These are phyloP conservation scores for Malurus melanocephalus DNA, from an alignment of 2,113 vertebrate genomes.

Conservation along the genomic window DNA sequence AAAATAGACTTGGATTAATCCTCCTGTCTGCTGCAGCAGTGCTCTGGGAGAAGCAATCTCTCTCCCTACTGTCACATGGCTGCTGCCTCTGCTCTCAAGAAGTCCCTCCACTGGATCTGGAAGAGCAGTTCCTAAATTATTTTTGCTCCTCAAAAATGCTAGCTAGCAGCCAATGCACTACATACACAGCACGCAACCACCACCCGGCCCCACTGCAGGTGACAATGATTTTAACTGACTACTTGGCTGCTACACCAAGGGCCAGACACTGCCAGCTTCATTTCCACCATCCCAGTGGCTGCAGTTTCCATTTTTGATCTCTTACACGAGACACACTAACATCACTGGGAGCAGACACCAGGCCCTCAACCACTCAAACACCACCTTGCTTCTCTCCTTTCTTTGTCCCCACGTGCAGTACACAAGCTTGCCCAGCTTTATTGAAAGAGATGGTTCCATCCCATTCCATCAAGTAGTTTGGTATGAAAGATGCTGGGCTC, in stretches of 20 bases:
- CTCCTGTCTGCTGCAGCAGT: background rate
- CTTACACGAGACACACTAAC: background rate
- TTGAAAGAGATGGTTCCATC: background rate
- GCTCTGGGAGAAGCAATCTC: background rate
- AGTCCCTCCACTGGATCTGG: background rate
- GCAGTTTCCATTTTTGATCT: background rate
- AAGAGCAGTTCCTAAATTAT: background rate
- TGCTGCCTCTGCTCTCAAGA: background rate
- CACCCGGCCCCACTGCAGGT: background rate
- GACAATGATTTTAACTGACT: background rate
- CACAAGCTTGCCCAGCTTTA: background rate
- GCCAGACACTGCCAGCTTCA: background rate
- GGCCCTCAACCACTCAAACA: background rate
- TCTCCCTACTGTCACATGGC: background rate
- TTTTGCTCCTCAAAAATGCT: background rate
- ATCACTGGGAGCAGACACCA: background rate
- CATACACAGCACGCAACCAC: background rate
- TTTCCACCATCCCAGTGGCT: background rate
- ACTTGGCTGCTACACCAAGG: background rate
- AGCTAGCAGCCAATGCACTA: background rate
- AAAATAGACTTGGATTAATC: conserved; percentile 47
- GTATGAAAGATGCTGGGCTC: background rate
- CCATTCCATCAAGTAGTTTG: background rate
- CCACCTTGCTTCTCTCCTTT: background rate
- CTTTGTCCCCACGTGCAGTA: background rate